Evolutionary conservation across 2,888 invertebrate species (phyloP), one percentile per base, ranked within the genome.

Genomic region (Andrena camellia): DNA sequence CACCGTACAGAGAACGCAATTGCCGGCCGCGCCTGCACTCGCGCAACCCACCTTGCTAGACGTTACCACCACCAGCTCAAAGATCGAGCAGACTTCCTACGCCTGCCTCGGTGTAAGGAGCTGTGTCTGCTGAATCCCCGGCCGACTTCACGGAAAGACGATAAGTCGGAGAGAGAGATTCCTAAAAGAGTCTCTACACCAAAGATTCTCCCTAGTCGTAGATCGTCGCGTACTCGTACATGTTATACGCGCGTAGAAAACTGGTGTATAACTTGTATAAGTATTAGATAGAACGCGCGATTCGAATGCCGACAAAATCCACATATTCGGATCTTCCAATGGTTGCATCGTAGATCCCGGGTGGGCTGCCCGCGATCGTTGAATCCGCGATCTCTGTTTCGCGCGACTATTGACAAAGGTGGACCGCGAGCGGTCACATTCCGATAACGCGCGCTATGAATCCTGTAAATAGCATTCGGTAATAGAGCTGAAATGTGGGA

Each of bases 41-140:
- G 85, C 89, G n/a, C 91, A 92, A 74, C 78, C 90, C 8, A 81
- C 90, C 7, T 80, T 92, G 68, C 78, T 91, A 33, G 92, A 92
- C 62, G 84, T 84, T 63, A 78, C 90, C 54, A 72, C 90, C 68
- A 73, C 91, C 63, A 90, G 87, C 73, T 89, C 92, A 4, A 93
- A 93, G 84, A 92, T 93, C 64, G 93, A 93, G 66, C 93, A 93
- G 76, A 86, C 90, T 2, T 89, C 92, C 48, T 93, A 93, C 74
- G 88, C 92, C 52, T 92, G 92, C 77, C 90, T 93, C 17, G 93
- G 92, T 3, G 92, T 93, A 3, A 92, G 93, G 8, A 93, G 93
- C 66, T 93, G 93, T 78, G 93, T 93, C 63, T 93, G 93, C 89
- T 93, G 90, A 92, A 86, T 50, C 23, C 31, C 26, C 23, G 2